Base-by-base conservation (phyloP, 2,888 invertebrate genomes). In the Hydrotaea diabolus region DNA sequence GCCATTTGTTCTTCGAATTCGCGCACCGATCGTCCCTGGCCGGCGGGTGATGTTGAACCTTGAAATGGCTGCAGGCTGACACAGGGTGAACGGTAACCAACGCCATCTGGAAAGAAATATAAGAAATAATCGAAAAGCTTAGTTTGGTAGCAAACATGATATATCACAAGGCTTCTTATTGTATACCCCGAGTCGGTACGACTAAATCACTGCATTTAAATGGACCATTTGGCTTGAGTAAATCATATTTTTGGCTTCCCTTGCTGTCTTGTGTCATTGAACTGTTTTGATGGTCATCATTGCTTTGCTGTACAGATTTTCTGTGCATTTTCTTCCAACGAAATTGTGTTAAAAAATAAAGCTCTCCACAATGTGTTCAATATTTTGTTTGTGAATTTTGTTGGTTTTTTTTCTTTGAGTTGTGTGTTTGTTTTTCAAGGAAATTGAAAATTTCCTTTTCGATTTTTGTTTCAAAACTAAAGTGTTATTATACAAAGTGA, bases 1-100 rank as follows among this genome's bases (percentile, higher is more conserved):
- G 95, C 95, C 86, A 98, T 94, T 91, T 98, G 96, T 91, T 98
- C 96, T 91, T 98, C 98, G 90, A 96, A 96, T 88, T 98, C 98
- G 89, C 97, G 97, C 94, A 98, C 96, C 36, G 96, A 96, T 76
- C 96, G 94, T 9, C 95, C 96, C 88, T 94, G 94, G 72, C 92
- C 92, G 31, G 87, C 83, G 0, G 87, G 86, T 1, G 93, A 93
- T 7, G 93, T 92, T 59, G 89, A 88, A 62, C 87, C 87, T n/a
- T 89, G 89, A 75, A 87, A 89, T 62, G 87, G 87, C 73, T 88
- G 87, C 69, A 89, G 69, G 66, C 88, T 89, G 57, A 88, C 87
- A 72, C 89, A 88, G 13, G 90, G 90, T 72, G 90, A 90, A 84
- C 90, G 88, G 85, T 89, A 90, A 78, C 90, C 90, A 75, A 90